A percentile compares a stretch with the other conserved stretches of the same genome.
Conservation (phyloP, 2,797 vertebrate genomes). For the Tolypeutes matacus region DNA sequence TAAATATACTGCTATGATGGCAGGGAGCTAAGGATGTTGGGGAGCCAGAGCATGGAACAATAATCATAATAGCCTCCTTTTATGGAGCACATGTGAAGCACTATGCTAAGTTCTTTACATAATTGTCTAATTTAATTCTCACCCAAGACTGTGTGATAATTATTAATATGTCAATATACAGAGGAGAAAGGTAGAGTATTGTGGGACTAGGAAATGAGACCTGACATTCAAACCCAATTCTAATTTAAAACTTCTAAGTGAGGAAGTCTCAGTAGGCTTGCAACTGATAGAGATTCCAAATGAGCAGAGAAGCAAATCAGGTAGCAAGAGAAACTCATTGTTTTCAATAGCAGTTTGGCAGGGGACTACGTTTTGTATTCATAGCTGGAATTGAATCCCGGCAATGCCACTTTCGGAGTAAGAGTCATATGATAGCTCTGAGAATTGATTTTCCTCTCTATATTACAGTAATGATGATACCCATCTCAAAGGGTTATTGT, state of each 20-base stretch:
- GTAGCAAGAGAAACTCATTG: not conserved
- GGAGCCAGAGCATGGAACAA: not conserved
- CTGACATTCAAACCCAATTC: not conserved
- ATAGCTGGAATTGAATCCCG: not conserved
- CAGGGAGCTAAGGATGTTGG: not conserved
- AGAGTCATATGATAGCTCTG: not conserved
- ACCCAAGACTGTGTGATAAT: not conserved
- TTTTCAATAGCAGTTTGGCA: not conserved
- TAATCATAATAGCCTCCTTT: not conserved
- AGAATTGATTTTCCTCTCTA: not conserved
- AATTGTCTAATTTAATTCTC: not conserved
- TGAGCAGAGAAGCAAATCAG: not conserved
- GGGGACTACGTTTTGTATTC: not conserved
- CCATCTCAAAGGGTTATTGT: not conserved
- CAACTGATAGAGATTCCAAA: not conserved
- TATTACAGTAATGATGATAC: not conserved
- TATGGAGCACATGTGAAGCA: not conserved
- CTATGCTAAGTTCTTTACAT: not conserved
- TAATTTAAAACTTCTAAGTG: not conserved
- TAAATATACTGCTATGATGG: not conserved
- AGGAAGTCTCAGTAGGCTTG: not conserved
- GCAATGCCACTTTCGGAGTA: not conserved
- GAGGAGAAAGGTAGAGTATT: not conserved
- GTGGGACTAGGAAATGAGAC: not conserved
- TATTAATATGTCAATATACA: not conserved